A percentile compares a stretch with the other conserved stretches of the same genome.
phyloP scores from a whole-genome alignment of 2,113 vertebrate genomes.

The Sclerurus mexicanus region DNA sequence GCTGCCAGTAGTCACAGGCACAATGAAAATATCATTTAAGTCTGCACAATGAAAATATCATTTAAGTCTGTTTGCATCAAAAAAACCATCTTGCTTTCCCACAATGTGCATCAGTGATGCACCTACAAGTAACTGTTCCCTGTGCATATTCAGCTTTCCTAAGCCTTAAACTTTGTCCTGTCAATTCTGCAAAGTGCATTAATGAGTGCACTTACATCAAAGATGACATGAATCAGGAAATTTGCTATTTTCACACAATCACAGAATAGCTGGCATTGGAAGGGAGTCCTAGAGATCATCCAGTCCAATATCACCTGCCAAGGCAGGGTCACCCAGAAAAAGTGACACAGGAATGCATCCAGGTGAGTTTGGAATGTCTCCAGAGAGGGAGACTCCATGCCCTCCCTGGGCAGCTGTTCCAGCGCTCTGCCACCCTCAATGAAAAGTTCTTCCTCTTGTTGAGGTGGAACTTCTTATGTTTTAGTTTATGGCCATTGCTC shows the following conservation, averaged over 20 bases:
- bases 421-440: not conserved
- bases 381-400: not conserved
- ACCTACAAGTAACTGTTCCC: not conserved
- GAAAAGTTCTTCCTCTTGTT: not conserved
- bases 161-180: not conserved
- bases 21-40: not conserved
- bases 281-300: not conserved
- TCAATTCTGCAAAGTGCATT: not conserved
- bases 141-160: not conserved
- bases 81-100: not conserved
- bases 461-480: not conserved
- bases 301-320: not conserved
- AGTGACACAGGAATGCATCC: not conserved
- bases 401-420: not conserved
- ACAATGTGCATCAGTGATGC: rapidly evolving
- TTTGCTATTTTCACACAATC: not conserved
- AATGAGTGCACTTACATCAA: not conserved
- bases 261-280: not conserved
- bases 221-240: not conserved
- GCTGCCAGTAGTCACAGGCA: not conserved
- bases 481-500: not conserved
- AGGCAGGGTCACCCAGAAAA: not conserved
- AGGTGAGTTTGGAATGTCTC: not conserved
- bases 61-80: not conserved
- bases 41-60: not conserved